Percentiles rank a stretch among this genome's conserved stretches.
Evolutionary conservation across 2,888 invertebrate genomes (phyloP).

Genomic region (Embidobia sp.): DNA sequence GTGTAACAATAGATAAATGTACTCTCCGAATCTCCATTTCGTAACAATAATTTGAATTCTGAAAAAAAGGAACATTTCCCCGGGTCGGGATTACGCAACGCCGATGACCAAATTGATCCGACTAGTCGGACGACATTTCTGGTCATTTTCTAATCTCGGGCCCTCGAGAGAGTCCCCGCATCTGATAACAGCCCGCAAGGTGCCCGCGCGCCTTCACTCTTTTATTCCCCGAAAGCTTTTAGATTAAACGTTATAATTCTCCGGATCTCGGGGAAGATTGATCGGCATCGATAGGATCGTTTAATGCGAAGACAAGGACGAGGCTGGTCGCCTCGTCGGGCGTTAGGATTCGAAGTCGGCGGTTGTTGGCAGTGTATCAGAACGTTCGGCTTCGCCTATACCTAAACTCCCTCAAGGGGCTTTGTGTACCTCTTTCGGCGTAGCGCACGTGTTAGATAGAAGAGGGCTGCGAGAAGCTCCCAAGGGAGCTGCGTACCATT

Average conservation of each 20-base stretch:
- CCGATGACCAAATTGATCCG: conserved; percentile 1
- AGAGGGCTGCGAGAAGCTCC: conserved; percentile 76
- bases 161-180: conserved; percentile 12
- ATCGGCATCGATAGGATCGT: conserved; percentile 58
- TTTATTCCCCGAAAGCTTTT: conserved; percentile 43
- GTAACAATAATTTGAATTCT: conserved; percentile 14
- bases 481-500: conserved; percentile 79
- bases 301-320: conserved; percentile 60
- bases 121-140: conserved; percentile 35
- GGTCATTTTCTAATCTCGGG: conserved; percentile 43
- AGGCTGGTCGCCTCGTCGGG: conserved; percentile 34
- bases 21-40: conserved; percentile 4
- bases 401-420: conserved; percentile 69
- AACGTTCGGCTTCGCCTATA: conserved; percentile 56
- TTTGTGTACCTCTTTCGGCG: conserved; percentile 64
- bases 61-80: too few relatives aligned
- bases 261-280: conserved; percentile 49
- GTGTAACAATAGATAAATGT: conserved; percentile 5
- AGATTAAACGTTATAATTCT: conserved; percentile 62
- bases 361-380: conserved; percentile 66
- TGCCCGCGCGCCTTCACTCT: conserved; percentile 17
- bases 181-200: conserved; percentile 43
- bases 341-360: conserved; percentile 54
- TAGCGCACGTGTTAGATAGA: conserved; percentile 76
- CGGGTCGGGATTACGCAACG: conserved; percentile 27